Base-by-base conservation (phyloP, 2,888 invertebrate genomes). In the Tetropium fuscum region DNA sequence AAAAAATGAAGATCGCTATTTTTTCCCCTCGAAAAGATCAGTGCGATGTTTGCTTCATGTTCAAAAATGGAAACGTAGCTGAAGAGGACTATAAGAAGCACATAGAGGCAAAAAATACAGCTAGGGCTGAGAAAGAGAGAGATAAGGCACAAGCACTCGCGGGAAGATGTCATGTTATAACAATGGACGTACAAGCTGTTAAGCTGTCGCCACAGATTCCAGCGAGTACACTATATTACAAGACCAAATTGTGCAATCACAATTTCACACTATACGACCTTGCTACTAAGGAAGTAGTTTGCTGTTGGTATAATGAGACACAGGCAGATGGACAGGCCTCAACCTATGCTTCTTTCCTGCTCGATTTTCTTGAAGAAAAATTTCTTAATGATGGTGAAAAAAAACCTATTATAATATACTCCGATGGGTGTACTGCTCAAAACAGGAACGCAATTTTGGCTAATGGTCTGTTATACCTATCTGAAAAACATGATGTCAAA, bases 191-290 rank as follows among this genome's bases (percentile, higher is more conserved):
- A 2, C 56, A 25, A 64, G 66, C 32, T 60, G 74, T 68, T 60
- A 74, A 58, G 15, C 69, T 49, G 44, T 63, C 60, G 25, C 75
- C 72, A 1, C 55, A 64, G 36, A 13, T 74, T 13, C 63, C 54
- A 43, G 62, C 68, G 20, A 64, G 63, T 27, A 61, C 49, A 60
- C 36, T 66, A 3, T 73, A 72, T 55, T 74, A 69, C 51, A 72
- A 73, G 51, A 70, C 68, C 3, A 75, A 74, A 57, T 54, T 75
- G 8, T 63, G 62, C 10, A 66, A 69, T 7, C 73, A 75, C 47
- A 73, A 75, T 57, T 75, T 73, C 51, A 74, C 71, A 2, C 41
- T 74, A 4, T 74, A 57, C 25, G 51, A 75, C 59, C 25, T 72
- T 13, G 47, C 40, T 19, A 68, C 48, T 34, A 49, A 62, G 3